phyloP scores from a whole-genome alignment of 2,888 invertebrate genomes.

The Sphecodes monilicornis region DNA sequence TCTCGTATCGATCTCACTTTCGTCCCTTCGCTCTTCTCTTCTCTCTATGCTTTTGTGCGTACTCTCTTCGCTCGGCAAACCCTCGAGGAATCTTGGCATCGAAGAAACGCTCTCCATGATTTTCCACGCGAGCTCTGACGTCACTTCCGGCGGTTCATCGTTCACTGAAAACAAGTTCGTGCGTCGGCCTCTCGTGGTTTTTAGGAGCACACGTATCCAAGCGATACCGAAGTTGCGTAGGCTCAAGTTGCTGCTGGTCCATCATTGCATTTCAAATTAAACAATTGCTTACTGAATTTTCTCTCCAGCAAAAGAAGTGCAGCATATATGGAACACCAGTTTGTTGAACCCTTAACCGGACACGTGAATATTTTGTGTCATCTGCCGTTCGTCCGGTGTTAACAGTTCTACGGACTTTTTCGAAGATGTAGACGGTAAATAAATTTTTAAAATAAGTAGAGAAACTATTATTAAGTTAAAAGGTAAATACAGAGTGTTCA shows the following conservation, averaged over 20 bases:
- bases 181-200: conserved; percentile 39
- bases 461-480: too few relatives aligned
- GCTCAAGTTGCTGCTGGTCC: conserved; percentile 20
- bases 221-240: conserved; percentile 42
- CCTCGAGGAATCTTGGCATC: conserved; percentile 56
- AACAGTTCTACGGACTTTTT: too few relatives aligned
- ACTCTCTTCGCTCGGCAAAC: conserved; percentile 56
- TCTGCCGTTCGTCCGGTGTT: too few relatives aligned
- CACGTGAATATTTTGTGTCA: too few relatives aligned
- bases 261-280: background rate
- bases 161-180: conserved; percentile 52
- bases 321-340: too few relatives aligned
- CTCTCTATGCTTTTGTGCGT: conserved; percentile 59
- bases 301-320: too few relatives aligned
- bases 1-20: conserved; percentile 66
- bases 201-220: conserved; percentile 44
- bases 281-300: conserved; percentile 14
- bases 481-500: too few relatives aligned
- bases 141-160: conserved; percentile 57
- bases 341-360: too few relatives aligned
- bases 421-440: too few relatives aligned
- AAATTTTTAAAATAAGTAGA: too few relatives aligned
- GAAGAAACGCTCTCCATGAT: conserved; percentile 70
- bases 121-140: conserved; percentile 67
- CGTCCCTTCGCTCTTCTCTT: conserved; percentile 56